Evolutionary conservation across 2,797 vertebrate genomes (phyloP).

Genomic region (Taeniopygia guttata): DNA sequence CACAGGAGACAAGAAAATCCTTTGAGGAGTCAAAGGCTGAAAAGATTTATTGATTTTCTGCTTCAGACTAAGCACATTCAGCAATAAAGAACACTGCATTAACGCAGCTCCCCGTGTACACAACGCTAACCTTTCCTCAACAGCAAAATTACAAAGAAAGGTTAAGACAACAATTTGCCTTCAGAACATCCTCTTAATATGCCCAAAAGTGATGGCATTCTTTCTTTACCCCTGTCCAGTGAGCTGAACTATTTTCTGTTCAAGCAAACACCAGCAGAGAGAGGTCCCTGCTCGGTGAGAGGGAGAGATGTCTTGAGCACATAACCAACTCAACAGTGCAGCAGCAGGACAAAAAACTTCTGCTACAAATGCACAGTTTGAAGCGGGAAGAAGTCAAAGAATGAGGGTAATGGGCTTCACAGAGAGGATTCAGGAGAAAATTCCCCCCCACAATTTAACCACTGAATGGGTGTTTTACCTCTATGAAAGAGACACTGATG

Average conservation of each 20-base stretch:
- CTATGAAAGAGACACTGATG: accelerated
- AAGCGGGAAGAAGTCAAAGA: background rate
- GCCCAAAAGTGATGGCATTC: background rate
- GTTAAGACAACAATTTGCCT: background rate
- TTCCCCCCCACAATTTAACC: background rate
- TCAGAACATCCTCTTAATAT: background rate
- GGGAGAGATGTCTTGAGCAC: background rate
- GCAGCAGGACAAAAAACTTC: background rate
- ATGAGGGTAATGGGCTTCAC: background rate
- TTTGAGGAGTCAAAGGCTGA: background rate
- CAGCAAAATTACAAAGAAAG: background rate
- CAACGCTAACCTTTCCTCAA: background rate
- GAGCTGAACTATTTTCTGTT: background rate
- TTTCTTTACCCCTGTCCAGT: background rate
- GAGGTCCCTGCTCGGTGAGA: background rate
- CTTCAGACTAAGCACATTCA: background rate
- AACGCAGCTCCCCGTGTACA: background rate
- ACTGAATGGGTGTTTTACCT: background rate
- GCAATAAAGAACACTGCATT: background rate
- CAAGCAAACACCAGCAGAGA: background rate
- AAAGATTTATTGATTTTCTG: slow-evolving; percentile 13
- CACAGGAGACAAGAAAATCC: background rate
- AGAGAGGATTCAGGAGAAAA: background rate
- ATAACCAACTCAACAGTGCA: background rate
- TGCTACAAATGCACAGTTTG: background rate